Percentiles rank a stretch among this genome's conserved stretches.
Conservation (phyloP, 2,113 vertebrate genomes). For the cat (Felis catus) region F.catus_Fca126_mat1.0 CM031416.1:38439501-38440000, state of each 20-base stretch:
- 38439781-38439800: slow-evolving; percentile 13
- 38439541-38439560: too few species aligned
- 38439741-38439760: neutral
- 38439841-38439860: neutral
- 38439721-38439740: neutral
- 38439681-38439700: neutral
- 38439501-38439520: too few species aligned
- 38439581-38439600: neutral
- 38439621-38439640: neutral
- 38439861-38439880: neutral
- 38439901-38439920: slow-evolving; percentile 7
- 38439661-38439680: neutral
- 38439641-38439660: neutral
- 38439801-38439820: slow-evolving; percentile 54
- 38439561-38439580: neutral
- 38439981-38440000: neutral
- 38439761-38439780: neutral
- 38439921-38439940: neutral
- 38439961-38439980: neutral
- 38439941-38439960: neutral
- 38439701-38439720: neutral
- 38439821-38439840: neutral
- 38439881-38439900: neutral
- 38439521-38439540: too few species aligned
- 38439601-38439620: neutral